Conservation (phyloP, 2,888 invertebrate genomes). For the Shargacucullia verbasci region DNA sequence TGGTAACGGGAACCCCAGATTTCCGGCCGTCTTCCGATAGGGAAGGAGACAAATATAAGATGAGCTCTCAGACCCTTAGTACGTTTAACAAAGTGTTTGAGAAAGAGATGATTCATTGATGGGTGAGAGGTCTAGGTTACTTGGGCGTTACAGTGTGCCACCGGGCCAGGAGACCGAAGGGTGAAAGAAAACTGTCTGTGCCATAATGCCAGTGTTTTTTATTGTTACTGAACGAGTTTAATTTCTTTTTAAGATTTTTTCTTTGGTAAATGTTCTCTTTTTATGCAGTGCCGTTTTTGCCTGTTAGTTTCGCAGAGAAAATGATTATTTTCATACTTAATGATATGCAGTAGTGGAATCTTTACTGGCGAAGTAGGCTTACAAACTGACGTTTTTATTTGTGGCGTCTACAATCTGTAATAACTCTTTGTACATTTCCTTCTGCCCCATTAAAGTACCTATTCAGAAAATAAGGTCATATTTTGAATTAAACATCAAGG, state of each 20-base stretch:
- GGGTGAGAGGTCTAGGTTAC: conserved; percentile 51
- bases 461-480: too few species aligned
- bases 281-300: conserved; percentile 9
- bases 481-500: too few species aligned
- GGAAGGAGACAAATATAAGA: conserved; percentile 65
- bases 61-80: conserved; percentile 66
- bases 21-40: conserved; percentile 79
- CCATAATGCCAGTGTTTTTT: conserved; percentile 41
- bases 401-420: too few species aligned
- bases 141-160: conserved; percentile 76
- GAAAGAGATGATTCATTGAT: conserved; percentile 59
- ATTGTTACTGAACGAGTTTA: conserved; percentile 47
- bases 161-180: conserved; percentile 70
- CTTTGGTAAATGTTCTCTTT: conserved; percentile 12
- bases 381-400: too few species aligned
- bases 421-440: too few species aligned
- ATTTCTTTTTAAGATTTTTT: conserved; percentile 34
- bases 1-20: conserved; percentile 77
- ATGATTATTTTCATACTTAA: conserved; percentile 1
- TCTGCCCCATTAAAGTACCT: too few species aligned
- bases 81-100: conserved; percentile 43
- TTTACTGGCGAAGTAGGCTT: too few species aligned
- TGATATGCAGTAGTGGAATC: conserved; percentile 9
- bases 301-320: too few species aligned
- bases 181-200: conserved; percentile 57